Conservation (phyloP, 2,113 vertebrate genomes). For the Plecotus auritus region DNA sequence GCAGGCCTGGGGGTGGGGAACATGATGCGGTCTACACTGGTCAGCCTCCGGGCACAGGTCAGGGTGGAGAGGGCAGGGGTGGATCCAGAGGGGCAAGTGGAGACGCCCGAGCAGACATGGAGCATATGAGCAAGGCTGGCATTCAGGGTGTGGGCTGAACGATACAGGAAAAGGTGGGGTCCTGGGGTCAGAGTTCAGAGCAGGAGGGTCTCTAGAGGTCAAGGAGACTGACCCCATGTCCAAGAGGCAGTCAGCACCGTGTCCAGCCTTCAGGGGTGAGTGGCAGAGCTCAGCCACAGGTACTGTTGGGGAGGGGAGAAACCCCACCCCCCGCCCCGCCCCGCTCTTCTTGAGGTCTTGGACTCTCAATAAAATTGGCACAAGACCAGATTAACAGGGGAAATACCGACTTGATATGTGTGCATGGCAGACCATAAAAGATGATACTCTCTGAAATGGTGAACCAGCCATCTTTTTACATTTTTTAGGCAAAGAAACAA, state of each 20-base stretch:
- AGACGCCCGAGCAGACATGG: rapidly evolving
- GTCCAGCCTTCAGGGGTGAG: background rate
- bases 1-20: background rate
- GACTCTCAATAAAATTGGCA: background rate
- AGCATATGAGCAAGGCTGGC: background rate
- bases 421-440: background rate
- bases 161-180: background rate
- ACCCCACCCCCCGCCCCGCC: too few species aligned
- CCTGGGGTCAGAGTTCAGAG: background rate
- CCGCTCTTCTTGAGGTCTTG: too few species aligned
- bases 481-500: background rate
- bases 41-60: background rate
- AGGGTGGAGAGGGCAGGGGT: background rate
- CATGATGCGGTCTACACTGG: rapidly evolving
- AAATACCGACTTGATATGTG: background rate
- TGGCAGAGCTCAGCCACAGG: background rate
- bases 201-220: background rate
- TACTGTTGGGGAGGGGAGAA: background rate
- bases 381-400: background rate
- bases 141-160: background rate
- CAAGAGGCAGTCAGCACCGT: rapidly evolving
- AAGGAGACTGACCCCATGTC: background rate
- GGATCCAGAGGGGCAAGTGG: background rate
- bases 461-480: background rate
- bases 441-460: too few species aligned